Percentiles rank a stretch among this genome's conserved stretches.
Conservation (phyloP, 2,113 vertebrate species). For the Puffinus mauretanicus region DNA sequence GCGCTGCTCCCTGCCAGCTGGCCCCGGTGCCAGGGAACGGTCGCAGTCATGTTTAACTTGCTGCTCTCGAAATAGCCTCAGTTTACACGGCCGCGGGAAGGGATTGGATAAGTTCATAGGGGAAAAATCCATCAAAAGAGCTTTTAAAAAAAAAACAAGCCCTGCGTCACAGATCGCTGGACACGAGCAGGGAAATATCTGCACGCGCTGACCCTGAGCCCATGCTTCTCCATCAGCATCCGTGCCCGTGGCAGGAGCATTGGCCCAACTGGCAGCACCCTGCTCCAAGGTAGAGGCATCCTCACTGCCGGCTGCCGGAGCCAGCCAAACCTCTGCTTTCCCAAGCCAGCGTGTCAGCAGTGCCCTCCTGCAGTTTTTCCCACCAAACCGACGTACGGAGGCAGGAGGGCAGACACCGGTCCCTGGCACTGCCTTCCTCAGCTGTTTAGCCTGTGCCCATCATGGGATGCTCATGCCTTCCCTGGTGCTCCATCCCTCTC, state of each 20-base stretch:
- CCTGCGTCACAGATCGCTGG: neutral
- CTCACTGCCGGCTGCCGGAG: neutral
- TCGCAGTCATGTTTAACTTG: neutral
- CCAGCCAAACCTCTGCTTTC: neutral
- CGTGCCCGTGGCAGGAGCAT: neutral
- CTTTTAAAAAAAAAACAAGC: neutral
- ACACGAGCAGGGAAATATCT: neutral
- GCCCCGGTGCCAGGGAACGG: neutral
- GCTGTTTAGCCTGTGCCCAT: neutral
- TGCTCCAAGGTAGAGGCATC: rapidly evolving
- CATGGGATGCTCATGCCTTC: neutral
- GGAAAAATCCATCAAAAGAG: constrained; percentile 29
- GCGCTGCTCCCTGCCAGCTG: neutral
- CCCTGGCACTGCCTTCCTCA: neutral
- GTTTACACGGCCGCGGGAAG: neutral
- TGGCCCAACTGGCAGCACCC: neutral
- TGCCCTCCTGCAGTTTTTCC: neutral
- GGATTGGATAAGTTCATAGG: constrained; percentile 18
- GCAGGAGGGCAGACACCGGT: rapidly evolving
- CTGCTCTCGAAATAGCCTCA: constrained; percentile 47
- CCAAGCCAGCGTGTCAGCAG: neutral
- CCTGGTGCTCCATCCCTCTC: neutral
- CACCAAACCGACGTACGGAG: neutral
- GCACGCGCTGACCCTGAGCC: rapidly evolving
- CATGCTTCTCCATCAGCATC: neutral